phyloP scores from a whole-genome alignment of 2,888 invertebrate genomes.

The Sturmia bella region DNA sequence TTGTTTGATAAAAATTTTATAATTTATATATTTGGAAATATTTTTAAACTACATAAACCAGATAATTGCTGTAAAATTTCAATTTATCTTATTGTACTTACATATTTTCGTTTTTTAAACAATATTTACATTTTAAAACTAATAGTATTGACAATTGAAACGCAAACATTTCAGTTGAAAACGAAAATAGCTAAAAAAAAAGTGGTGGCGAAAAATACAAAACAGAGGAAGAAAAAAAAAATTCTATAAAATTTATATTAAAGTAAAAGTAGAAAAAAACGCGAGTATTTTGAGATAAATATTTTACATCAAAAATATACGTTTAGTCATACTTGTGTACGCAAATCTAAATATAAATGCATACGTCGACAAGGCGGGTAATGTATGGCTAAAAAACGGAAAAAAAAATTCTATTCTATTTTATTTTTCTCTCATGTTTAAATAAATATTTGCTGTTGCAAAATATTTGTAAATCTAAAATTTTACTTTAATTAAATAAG shows the following conservation, averaged over 20 bases:
- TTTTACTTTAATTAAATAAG: too few relatives aligned
- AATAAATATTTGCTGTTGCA: background rate
- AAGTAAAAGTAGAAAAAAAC: background rate
- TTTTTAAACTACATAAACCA: conserved; percentile 28
- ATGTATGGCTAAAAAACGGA: conserved; percentile 6
- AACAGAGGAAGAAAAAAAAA: background rate
- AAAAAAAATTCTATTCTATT: background rate
- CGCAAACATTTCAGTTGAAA: conserved; percentile 17
- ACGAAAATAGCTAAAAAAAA: background rate
- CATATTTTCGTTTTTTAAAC: conserved; percentile 35
- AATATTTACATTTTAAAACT: conserved; percentile 59
- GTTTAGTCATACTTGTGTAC: conserved; percentile 5
- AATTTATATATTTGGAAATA: conserved; percentile 45
- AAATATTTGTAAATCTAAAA: too few relatives aligned
- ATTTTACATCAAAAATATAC: conserved; percentile 13
- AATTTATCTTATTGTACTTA: conserved; percentile 9
- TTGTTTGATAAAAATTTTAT: conserved; percentile 35
- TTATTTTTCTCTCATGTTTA: background rate
- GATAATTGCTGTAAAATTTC: conserved; percentile 47
- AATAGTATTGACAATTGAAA: conserved; percentile 57
- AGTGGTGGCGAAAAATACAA: conserved; percentile 6
- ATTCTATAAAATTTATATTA: conserved; percentile 3
- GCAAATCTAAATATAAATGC: background rate
- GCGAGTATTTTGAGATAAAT: conserved; percentile 45
- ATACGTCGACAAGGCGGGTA: conserved; percentile 9